Evolutionary conservation across 2,888 invertebrate genomes (phyloP).

Genomic region (Lordiphosa andalusiaca): DNA sequence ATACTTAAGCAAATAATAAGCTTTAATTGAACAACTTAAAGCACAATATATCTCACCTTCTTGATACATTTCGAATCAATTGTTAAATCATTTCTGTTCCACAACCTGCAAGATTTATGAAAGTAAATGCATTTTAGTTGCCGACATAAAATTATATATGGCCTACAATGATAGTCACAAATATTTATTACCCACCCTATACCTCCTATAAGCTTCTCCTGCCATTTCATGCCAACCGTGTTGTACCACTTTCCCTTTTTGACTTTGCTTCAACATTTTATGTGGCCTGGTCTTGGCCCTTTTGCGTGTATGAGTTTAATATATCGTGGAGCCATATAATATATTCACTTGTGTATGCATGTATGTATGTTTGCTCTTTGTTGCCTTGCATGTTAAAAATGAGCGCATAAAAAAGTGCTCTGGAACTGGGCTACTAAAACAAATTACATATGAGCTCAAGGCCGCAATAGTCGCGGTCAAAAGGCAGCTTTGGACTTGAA

Average conservation of each 20-base stretch:
- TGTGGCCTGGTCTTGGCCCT: constrained; percentile 31
- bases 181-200: no score
- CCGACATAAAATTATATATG: no score
- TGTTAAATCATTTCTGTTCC: no score
- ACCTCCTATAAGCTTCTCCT: no score
- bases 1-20: no score
- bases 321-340: constrained; percentile 54
- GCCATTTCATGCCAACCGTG: constrained; percentile 28
- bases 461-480: constrained; percentile 60
- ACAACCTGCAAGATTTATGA: no score
- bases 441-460: constrained; percentile 62
- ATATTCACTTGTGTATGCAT: constrained; percentile 20
- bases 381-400: constrained; percentile 64
- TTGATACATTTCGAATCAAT: no score
- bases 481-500: constrained; percentile 42
- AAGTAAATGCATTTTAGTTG: no score
- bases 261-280: constrained; percentile 4
- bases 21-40: no score
- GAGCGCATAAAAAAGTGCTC: constrained; percentile 26
- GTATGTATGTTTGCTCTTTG: constrained; percentile 32
- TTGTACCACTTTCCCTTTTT: constrained; percentile 4
- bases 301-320: constrained; percentile 61
- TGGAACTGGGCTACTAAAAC: constrained; percentile 48
- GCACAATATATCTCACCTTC: no score
- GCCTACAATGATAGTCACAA: no score